phyloP scores from a whole-genome alignment of 2,797 vertebrate species.

The Nothura maculosa region DNA sequence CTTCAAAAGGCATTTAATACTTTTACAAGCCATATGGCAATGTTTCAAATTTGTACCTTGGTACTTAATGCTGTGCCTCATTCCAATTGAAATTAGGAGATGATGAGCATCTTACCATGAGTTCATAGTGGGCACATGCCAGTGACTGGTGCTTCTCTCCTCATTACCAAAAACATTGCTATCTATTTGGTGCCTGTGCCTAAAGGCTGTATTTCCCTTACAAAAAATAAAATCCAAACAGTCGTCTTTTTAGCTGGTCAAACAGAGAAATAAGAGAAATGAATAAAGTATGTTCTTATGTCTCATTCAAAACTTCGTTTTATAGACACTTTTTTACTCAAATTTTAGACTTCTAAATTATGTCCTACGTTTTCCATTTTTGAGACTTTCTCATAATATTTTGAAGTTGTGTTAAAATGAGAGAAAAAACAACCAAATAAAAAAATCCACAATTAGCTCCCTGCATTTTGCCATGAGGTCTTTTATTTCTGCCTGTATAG shows the following conservation, averaged over 20 bases:
- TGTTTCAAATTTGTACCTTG: constrained; percentile 22
- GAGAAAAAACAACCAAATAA: neutral
- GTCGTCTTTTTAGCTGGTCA: neutral
- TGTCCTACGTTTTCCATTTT: neutral
- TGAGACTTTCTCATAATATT: neutral
- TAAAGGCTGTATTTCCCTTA: neutral
- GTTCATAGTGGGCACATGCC: neutral
- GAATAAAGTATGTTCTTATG: neutral
- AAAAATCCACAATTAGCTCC: no score
- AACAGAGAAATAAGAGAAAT: neutral
- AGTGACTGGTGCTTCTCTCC: neutral
- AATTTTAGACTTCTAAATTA: neutral
- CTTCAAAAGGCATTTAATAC: constrained; percentile 1
- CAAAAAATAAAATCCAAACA: neutral
- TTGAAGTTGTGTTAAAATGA: neutral
- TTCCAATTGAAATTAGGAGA: constrained; percentile 46
- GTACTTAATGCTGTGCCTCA: constrained; percentile 9
- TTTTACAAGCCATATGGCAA: constrained; percentile 50
- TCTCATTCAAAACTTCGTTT: neutral
- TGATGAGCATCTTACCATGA: constrained; percentile 14
- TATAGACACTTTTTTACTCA: neutral
- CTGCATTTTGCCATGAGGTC: neutral
- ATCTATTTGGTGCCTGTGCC: neutral
- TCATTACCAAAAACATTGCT: neutral
- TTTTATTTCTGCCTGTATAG: neutral